Evolutionary conservation across 64 coral and sea anemone species (phyloP).

Genomic region (Montipora sp.): DNA sequence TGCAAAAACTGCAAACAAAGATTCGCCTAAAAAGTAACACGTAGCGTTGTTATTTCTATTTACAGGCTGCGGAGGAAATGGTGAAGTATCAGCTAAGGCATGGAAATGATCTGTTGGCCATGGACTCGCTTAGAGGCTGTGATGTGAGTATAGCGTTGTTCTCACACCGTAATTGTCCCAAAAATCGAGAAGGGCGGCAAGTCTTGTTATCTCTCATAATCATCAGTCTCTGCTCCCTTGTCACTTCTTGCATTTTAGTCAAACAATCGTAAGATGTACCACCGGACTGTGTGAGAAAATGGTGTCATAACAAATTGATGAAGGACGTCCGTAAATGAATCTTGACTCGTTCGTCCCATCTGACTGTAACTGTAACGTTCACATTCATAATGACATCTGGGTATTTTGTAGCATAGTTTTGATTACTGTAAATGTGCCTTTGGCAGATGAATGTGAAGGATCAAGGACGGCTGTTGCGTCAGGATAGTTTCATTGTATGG

Average conservation of each 20-base stretch:
- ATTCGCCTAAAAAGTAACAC: not conserved
- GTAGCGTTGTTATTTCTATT: not conserved
- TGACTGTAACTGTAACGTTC: not conserved
- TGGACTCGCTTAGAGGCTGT: conserved; percentile 93
- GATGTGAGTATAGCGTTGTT: conserved; percentile 70
- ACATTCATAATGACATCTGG: no score
- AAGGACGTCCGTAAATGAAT: no score
- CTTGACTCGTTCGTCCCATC: not conserved
- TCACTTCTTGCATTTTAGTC: no score
- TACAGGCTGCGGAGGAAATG: conserved; percentile 91
- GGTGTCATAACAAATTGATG: no score
- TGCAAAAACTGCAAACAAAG: no score
- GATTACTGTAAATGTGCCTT: not conserved
- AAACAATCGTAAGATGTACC: no score
- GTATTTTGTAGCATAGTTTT: not conserved
- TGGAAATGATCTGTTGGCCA: conserved; percentile 92
- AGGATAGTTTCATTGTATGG: conserved; percentile 96
- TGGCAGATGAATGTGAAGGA: conserved; percentile 95
- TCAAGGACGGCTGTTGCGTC: conserved; percentile 90
- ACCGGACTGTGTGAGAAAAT: no score
- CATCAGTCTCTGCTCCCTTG: no score
- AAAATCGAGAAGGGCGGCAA: no score
- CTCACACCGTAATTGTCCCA: no score
- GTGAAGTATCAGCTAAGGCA: conserved; percentile 94
- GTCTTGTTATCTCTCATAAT: no score